A percentile compares a stretch with the other conserved stretches of the same genome.
phyloP scores from a whole-genome alignment of 2,113 vertebrate genomes.

The Prinia subflava region DNA sequence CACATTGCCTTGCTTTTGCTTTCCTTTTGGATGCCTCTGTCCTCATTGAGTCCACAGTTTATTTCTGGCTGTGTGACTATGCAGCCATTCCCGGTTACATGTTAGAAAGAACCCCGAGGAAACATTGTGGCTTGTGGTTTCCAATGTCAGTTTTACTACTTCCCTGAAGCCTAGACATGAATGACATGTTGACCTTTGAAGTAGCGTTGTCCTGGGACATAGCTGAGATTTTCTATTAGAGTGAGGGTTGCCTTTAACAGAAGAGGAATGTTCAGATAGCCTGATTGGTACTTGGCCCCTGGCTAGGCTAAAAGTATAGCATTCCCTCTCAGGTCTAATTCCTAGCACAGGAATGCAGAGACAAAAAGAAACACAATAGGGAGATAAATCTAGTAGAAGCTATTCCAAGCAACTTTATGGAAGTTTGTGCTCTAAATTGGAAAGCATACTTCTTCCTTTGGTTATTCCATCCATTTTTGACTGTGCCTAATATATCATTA shows the following conservation, averaged over 20 bases:
- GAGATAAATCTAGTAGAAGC: slow-evolving; percentile 25
- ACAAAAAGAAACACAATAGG: slow-evolving; percentile 21
- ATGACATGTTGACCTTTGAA: slow-evolving; percentile 40
- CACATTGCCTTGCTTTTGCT: background rate
- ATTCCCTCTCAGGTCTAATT: slow-evolving; percentile 26
- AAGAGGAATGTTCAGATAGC: slow-evolving; percentile 42
- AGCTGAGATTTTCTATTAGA: slow-evolving; percentile 34
- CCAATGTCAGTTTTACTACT: background rate
- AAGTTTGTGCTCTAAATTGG: background rate
- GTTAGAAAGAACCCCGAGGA: background rate
- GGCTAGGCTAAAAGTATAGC: slow-evolving; percentile 19
- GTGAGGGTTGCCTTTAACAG: slow-evolving; percentile 33
- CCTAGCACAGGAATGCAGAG: slow-evolving; percentile 7
- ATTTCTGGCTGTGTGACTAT: background rate
- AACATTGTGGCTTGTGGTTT: slow-evolving; percentile 29
- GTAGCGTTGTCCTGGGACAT: slow-evolving; percentile 34
- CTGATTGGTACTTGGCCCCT: slow-evolving; percentile 21
- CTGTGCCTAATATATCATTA: background rate
- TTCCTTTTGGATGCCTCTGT: background rate
- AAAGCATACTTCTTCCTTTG: background rate
- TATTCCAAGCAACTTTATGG: background rate
- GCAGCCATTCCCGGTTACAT: background rate
- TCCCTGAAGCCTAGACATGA: slow-evolving; percentile 4
- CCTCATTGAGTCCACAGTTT: background rate
- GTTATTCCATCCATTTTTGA: background rate